phyloP scores from a whole-genome alignment of 1,140 invertebrate genomes.

The Battus philenor region DNA sequence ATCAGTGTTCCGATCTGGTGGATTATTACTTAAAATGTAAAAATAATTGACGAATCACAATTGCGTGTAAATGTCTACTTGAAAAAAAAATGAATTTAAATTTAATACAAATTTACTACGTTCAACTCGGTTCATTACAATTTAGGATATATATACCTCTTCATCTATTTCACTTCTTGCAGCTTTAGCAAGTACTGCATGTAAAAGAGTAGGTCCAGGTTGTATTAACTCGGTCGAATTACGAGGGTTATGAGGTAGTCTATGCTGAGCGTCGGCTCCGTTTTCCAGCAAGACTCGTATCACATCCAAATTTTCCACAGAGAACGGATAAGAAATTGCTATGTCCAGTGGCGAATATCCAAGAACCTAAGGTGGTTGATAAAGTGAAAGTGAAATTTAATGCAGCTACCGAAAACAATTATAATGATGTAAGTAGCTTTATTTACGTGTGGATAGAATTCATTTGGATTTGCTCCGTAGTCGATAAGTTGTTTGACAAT shows the following conservation, averaged over 20 bases:
- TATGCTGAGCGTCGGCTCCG: constrained; percentile 51
- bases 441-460: constrained; percentile 41
- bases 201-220: constrained; percentile 48
- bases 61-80: too few species aligned
- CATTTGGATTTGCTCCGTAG: constrained; percentile 58
- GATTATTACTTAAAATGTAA: too few species aligned
- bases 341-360: constrained; percentile 63
- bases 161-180: constrained; percentile 36
- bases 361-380: constrained; percentile 26
- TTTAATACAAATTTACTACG: too few species aligned
- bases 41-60: too few species aligned
- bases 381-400: constrained; percentile 4
- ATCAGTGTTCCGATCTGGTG: too few species aligned
- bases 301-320: constrained; percentile 47
- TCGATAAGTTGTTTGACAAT: constrained; percentile 53
- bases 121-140: too few species aligned
- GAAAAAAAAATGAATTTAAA: too few species aligned
- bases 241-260: constrained; percentile 21
- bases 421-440: not conserved
- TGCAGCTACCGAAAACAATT: not conserved
- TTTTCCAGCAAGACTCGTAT: constrained; percentile 49
- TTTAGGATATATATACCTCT: too few species aligned
- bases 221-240: constrained; percentile 13
- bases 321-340: constrained; percentile 45
- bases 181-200: constrained; percentile 40